phyloP scores from a whole-genome alignment of 2,113 vertebrate species.

The Leucosticte australis region DNA sequence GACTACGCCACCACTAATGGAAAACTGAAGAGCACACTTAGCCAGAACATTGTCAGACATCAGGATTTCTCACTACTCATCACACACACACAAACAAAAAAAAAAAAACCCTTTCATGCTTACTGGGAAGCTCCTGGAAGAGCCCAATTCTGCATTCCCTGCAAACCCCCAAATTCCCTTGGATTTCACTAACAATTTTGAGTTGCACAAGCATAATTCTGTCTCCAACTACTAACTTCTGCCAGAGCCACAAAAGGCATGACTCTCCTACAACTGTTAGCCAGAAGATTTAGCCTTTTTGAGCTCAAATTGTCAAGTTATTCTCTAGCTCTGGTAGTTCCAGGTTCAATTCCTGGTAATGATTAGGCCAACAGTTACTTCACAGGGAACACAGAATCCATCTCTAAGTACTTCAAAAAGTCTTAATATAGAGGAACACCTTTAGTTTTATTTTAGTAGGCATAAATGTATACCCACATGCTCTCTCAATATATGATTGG shows the following conservation, averaged over 20 bases:
- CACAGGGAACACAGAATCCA: neutral
- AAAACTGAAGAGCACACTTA: slow-evolving; percentile 16
- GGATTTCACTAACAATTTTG: slow-evolving; percentile 36
- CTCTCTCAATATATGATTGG: neutral
- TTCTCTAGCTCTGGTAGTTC: slow-evolving; percentile 36
- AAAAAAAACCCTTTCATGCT: neutral
- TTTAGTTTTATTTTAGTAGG: neutral
- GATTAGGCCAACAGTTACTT: slow-evolving; percentile 45
- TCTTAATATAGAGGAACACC: neutral
- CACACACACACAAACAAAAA: neutral
- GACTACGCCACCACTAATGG: neutral
- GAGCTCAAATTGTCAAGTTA: slow-evolving; percentile 39
- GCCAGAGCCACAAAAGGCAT: slow-evolving; percentile 58
- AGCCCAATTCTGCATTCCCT: slow-evolving; percentile 41
- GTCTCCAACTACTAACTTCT: slow-evolving; percentile 31
- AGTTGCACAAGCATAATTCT: slow-evolving; percentile 50
- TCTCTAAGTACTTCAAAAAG: neutral
- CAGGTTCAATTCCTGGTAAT: slow-evolving; percentile 65
- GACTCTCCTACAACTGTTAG: slow-evolving; percentile 34
- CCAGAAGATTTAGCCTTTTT: slow-evolving; percentile 53
- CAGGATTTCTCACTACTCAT: neutral
- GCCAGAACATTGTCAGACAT: neutral
- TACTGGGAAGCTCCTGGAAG: slow-evolving; percentile 41
- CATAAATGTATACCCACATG: neutral
- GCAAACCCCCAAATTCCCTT: slow-evolving; percentile 49